A percentile compares a stretch with the other conserved stretches of the same genome.
Conservation (phyloP, 2,113 vertebrate species). For the Takifugu bimaculatus region DNA sequence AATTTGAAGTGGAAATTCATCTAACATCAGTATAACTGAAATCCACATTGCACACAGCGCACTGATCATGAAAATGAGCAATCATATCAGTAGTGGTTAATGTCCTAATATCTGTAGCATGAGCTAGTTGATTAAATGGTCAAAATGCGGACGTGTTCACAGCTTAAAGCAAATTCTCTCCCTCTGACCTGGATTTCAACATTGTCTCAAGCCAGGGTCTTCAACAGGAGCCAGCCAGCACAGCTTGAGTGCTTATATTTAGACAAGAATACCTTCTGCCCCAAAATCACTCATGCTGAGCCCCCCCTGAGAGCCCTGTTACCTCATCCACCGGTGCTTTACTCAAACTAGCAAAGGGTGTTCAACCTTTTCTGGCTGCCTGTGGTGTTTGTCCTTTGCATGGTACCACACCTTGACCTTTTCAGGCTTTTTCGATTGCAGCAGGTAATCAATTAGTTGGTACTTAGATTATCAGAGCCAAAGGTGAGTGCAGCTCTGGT, state of each 20-base stretch:
- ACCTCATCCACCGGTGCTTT: conserved; percentile 60
- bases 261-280: conserved; percentile 66
- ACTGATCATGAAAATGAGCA: background rate
- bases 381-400: conserved; percentile 71
- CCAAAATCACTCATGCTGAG: conserved; percentile 68
- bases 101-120: background rate
- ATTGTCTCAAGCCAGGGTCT: conserved; percentile 61
- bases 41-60: background rate
- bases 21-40: background rate
- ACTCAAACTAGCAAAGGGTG: conserved; percentile 59
- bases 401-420: conserved; percentile 74
- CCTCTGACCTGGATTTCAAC: conserved; percentile 65
- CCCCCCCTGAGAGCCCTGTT: conserved; percentile 57
- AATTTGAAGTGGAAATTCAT: no score
- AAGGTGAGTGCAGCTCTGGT: conserved; percentile 56
- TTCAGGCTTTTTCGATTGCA: conserved; percentile 65
- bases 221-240: conserved; percentile 57
- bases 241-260: conserved; percentile 71
- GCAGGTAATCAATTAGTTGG: conserved; percentile 77
- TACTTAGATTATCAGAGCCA: conserved; percentile 69
- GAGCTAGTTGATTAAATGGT: background rate
- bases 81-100: background rate
- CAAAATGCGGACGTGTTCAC: conserved; percentile 2
- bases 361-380: conserved; percentile 68
- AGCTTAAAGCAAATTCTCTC: conserved; percentile 23